Base-by-base conservation (phyloP, 2,888 invertebrate species). In the Lapara coniferarum region DNA sequence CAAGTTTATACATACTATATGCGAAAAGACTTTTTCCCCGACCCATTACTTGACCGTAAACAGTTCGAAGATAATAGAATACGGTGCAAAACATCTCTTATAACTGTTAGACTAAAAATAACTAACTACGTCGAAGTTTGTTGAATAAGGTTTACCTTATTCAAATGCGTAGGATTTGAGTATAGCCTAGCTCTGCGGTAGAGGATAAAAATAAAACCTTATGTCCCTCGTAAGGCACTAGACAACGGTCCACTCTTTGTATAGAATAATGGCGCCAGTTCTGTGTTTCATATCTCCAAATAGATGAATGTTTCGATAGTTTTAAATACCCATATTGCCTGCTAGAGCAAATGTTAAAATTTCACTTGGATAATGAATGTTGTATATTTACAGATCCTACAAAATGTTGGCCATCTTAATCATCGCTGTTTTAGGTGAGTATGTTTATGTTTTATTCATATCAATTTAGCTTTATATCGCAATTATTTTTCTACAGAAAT, bases 361-460 rank as follows among this genome's bases (percentile, higher is more conserved):
- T 37, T 37, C 37, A 37, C 5, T 2, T 37, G 37, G 5, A 37
- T 19, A 16, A 13, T 13, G 7, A 63, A 63, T 49, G 14, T 19
- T 70, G 70, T 72, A 69, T 68, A 19, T 72, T 77, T 68, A 80
- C 83, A 83, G 75, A 78, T 70, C 68, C 66, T 72, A 69, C 70
- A 76, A 75, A 72, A 78, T 74, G 75, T 74, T 78, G 67, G 72
- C 72, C 56, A 44, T 78, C 66, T 55, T 78, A 63, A 71, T 81
- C 37, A 66, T 82, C 67, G 74, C 71, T 30, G 52, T 78, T 59
- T 71, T 82, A 69, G 83, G 83, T 83, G 72, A 82, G 83, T 81
- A 70, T 30, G 59, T 46, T 59, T 12, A n/a, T 10, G 8, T 19
- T 10, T 55, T 19, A 10, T 4, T 19, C 12, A 12, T 19, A 13